phyloP scores from a whole-genome alignment of 2,113 vertebrate species.

The Cygnus buccinator region DNA sequence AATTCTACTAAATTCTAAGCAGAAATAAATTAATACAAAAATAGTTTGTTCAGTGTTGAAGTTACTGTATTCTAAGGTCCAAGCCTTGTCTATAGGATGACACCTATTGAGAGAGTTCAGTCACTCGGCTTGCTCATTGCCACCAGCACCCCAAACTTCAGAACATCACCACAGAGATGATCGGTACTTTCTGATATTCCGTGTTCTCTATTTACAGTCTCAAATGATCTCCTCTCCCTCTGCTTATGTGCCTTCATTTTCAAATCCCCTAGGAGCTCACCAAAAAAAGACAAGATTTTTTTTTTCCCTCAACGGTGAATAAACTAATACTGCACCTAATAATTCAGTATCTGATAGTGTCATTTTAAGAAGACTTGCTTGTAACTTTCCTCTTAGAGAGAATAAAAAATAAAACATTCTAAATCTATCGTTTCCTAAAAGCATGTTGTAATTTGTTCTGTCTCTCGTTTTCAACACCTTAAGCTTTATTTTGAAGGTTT shows the following conservation, averaged over 20 bases:
- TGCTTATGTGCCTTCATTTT: not conserved
- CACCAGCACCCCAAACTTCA: not conserved
- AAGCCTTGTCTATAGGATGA: not conserved
- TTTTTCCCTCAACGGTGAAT: not conserved
- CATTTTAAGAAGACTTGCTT: not conserved
- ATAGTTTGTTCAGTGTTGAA: not conserved
- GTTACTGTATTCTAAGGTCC: not conserved
- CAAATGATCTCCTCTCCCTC: not conserved
- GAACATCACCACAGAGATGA: not conserved
- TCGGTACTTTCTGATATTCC: not conserved
- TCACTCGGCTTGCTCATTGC: not conserved
- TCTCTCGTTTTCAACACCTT: not conserved
- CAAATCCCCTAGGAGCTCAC: not conserved
- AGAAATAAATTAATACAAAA: not conserved
- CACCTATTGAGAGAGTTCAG: not conserved
- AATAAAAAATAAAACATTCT: not conserved
- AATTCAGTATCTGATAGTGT: not conserved
- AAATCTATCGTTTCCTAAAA: not conserved
- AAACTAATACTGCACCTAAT: not conserved
- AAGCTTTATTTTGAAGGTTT: not conserved
- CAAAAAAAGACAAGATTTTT: not conserved
- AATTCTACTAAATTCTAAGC: not conserved
- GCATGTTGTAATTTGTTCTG: not conserved
- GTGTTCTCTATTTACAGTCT: not conserved
- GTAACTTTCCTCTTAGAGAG: not conserved